Evolutionary conservation across 2,113 vertebrate genomes (phyloP).

Genomic region (Engystomops pustulosus): DNA sequence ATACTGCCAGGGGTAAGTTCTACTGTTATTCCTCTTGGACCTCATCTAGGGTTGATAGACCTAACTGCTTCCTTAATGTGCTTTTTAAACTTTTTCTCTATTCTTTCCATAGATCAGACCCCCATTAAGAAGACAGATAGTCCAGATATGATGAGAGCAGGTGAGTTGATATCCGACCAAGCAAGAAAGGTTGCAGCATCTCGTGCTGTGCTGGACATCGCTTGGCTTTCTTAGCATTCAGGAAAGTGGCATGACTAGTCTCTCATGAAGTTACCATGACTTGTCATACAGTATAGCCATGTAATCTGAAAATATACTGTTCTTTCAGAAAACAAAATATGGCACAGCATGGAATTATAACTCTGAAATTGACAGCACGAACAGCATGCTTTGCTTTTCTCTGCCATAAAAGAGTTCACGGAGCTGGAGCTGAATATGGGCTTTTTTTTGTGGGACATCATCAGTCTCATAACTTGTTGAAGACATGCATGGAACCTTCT

Average conservation of each 20-base stretch:
- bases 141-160: constrained; percentile 83
- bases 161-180: constrained; percentile 66
- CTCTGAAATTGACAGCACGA: neutral
- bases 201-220: constrained; percentile 19
- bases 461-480: neutral
- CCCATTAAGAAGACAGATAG: constrained; percentile 66
- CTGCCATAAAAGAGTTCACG: neutral
- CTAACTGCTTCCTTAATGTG: neutral
- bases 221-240: constrained; percentile 43
- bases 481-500: neutral
- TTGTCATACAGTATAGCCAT: neutral
- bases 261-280: neutral
- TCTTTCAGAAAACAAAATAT: no score
- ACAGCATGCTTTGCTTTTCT: neutral
- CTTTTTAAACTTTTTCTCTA: neutral
- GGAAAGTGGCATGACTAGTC: constrained; percentile 40
- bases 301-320: neutral
- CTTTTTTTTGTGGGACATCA: neutral
- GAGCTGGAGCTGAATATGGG: neutral
- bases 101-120: constrained; percentile 39
- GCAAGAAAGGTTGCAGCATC: neutral
- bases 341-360: neutral
- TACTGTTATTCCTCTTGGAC: neutral
- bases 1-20: constrained; percentile 74
- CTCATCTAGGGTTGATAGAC: neutral